Evolutionary conservation across 2,888 invertebrate species (phyloP).

Genomic region (Hanleya hanleyi): DNA sequence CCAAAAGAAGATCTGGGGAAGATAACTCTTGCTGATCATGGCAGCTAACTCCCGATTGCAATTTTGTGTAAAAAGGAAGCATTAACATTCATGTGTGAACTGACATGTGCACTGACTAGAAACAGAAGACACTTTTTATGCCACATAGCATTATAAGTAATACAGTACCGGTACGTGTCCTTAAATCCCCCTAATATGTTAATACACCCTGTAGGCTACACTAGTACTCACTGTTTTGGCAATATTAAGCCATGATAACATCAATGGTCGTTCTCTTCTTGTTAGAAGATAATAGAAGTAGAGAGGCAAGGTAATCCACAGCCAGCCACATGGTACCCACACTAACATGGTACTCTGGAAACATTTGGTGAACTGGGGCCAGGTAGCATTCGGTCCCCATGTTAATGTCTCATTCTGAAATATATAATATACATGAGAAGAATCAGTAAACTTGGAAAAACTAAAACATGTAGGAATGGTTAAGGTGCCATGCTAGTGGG

Average conservation of each 20-base stretch:
- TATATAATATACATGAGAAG: neutral
- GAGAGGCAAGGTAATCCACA: constrained; percentile 85
- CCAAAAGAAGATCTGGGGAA: too few relatives aligned
- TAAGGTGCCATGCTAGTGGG: too few relatives aligned
- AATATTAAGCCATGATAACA: constrained; percentile 52
- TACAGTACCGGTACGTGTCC: neutral
- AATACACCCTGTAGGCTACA: too few relatives aligned
- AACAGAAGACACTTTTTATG: neutral
- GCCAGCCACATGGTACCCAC: constrained; percentile 90
- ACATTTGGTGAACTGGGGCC: constrained; percentile 88
- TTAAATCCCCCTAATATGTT: too few relatives aligned
- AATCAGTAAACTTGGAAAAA: neutral
- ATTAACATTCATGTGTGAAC: too few relatives aligned
- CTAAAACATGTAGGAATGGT: too few relatives aligned
- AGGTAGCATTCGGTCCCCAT: constrained; percentile 27
- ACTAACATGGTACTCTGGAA: constrained; percentile 92
- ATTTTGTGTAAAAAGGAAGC: too few relatives aligned
- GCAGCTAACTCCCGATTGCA: too few relatives aligned
- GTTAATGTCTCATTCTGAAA: constrained; percentile 15
- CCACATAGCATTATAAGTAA: neutral
- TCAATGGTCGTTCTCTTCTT: constrained; percentile 37
- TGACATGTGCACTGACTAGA: too few relatives aligned
- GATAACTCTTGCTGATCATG: too few relatives aligned
- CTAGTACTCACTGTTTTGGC: constrained; percentile 63
- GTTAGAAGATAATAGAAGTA: constrained; percentile 51